Evolutionary conservation across 2,113 vertebrate species (phyloP).

Genomic region (Pachypanchax playfairii): DNA sequence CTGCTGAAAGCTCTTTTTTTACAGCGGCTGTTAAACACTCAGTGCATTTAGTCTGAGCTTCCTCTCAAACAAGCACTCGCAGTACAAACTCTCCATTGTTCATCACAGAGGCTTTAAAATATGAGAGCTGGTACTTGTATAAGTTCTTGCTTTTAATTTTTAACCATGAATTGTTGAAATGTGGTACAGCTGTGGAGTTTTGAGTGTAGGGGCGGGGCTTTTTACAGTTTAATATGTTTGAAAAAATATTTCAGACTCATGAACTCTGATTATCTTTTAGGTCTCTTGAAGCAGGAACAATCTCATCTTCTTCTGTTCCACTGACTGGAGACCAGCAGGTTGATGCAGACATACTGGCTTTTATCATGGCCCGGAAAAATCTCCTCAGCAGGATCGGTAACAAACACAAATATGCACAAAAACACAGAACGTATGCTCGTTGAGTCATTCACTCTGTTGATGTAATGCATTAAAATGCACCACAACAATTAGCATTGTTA

Average conservation of each 20-base stretch:
- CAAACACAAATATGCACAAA: neutral
- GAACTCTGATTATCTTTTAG: constrained; percentile 72
- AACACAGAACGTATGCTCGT: neutral
- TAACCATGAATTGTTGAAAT: constrained; percentile 7
- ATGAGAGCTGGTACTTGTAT: constrained; percentile 7
- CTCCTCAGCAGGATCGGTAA: constrained; percentile 86
- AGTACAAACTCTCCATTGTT: constrained; percentile 35
- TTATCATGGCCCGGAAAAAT: constrained; percentile 88
- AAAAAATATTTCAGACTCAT: neutral
- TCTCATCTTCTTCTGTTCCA: constrained; percentile 78
- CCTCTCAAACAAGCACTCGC: constrained; percentile 5
- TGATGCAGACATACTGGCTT: constrained; percentile 91
- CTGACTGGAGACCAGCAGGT: constrained; percentile 89
- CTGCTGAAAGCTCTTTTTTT: constrained; percentile 37
- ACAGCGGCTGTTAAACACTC: constrained; percentile 41
- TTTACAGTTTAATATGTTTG: neutral
- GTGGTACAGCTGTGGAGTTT: constrained; percentile 5
- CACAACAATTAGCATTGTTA: neutral
- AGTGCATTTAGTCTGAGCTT: constrained; percentile 19
- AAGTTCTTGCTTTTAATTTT: neutral
- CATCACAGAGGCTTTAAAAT: constrained; percentile 5
- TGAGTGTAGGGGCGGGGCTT: neutral
- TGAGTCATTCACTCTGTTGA: constrained; percentile 49
- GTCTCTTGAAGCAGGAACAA: constrained; percentile 40
- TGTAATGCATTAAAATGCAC: neutral